Evolutionary conservation across 2,113 vertebrate genomes (phyloP).

Genomic region (Proteles cristata): DNA sequence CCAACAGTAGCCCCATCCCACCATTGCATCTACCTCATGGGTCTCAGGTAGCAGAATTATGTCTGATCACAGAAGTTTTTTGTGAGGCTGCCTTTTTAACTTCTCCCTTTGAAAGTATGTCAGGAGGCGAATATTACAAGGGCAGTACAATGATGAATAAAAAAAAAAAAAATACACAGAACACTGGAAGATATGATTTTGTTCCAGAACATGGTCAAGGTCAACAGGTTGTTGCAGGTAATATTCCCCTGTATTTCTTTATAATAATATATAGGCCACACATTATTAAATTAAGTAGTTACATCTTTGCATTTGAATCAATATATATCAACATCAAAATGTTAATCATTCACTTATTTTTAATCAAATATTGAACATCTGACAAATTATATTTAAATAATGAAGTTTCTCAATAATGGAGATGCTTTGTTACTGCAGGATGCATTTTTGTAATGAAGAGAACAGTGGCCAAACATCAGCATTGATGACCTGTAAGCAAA

Average conservation of each 20-base stretch:
- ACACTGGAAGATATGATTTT: rapidly evolving
- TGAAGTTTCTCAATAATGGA: not conserved
- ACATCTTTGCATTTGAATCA: not conserved
- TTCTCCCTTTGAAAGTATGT: not conserved
- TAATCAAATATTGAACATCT: constrained; percentile 35
- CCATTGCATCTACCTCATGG: not conserved
- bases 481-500: not conserved
- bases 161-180: not conserved
- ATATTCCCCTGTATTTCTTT: not conserved
- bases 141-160: not conserved
- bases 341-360: constrained; percentile 11
- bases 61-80: not conserved
- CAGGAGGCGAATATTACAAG: not conserved
- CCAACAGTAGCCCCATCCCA: rapidly evolving
- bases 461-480: not conserved
- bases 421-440: not conserved
- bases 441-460: not conserved
- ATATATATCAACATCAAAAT: not conserved
- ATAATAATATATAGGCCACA: not conserved
- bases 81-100: not conserved
- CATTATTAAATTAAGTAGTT: not conserved
- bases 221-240: not conserved
- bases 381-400: constrained; percentile 1
- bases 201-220: not conserved
- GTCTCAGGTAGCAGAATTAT: not conserved